Conservation (phyloP, 2,113 vertebrate species). For the Notothenia coriiceps region DNA sequence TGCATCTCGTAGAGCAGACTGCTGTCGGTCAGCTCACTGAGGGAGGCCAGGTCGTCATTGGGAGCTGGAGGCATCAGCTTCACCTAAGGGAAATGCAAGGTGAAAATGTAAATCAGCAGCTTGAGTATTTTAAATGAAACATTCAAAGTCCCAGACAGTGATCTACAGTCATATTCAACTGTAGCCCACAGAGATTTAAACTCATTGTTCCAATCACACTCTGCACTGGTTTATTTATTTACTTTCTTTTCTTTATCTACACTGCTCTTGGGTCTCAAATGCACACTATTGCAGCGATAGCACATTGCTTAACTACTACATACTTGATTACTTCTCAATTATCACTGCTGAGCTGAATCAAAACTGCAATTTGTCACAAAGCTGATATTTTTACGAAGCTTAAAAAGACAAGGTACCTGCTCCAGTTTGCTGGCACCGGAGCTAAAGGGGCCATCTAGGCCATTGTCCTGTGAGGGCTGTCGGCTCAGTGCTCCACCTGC, state of each 20-base stretch:
- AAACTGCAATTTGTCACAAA: too few species aligned
- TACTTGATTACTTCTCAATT: background rate
- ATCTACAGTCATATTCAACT: background rate
- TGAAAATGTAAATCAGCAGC: background rate
- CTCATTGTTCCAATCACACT: background rate
- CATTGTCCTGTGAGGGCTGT: conserved; percentile 87
- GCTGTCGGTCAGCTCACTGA: conserved; percentile 94
- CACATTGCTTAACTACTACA: background rate
- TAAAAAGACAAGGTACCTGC: conserved; percentile 84
- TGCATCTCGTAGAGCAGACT: conserved; percentile 99
- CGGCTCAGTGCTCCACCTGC: conserved; percentile 82
- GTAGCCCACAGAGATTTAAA: background rate
- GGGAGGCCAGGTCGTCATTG: conserved; percentile 94
- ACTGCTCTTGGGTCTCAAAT: background rate
- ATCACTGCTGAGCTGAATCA: background rate
- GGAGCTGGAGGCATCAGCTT: conserved; percentile 95
- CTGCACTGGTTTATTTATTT: background rate
- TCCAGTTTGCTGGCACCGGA: conserved; percentile 84
- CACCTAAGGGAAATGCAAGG: conserved; percentile 82
- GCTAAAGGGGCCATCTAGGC: conserved; percentile 77
- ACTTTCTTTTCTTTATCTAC: background rate
- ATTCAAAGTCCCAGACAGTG: background rate
- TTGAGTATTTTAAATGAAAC: background rate
- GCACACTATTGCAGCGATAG: background rate
- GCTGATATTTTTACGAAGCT: background rate